Percentiles rank a stretch among this genome's conserved stretches.
Conservation (phyloP, 2,797 vertebrate species). For the Emydoidea blandingii region DNA sequence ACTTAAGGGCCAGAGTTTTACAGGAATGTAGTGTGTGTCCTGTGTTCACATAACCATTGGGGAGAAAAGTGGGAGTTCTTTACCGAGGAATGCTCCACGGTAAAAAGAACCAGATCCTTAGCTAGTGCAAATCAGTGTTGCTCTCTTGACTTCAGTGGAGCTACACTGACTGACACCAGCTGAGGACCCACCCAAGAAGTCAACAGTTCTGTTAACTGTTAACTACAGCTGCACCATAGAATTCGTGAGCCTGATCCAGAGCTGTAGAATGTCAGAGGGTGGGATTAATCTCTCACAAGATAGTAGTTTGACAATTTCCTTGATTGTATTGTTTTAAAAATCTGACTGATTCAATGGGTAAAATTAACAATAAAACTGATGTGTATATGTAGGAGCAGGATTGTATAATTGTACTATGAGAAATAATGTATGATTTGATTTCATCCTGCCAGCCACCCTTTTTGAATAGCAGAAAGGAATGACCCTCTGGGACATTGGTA, state of each 20-base stretch:
- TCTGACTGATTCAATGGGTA: background rate
- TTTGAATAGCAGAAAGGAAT: too few species aligned
- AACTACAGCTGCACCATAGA: background rate
- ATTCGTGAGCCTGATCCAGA: background rate
- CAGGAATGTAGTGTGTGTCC: background rate
- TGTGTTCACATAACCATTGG: background rate
- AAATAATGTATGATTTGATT: too few species aligned
- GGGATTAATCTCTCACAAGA: background rate
- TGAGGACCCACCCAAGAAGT: background rate
- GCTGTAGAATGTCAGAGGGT: background rate
- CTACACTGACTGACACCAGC: background rate
- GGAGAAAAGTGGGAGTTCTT: background rate
- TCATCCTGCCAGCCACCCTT: too few species aligned
- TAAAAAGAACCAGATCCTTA: background rate
- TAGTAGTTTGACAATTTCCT: background rate
- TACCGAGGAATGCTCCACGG: background rate
- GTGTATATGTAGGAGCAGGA: background rate
- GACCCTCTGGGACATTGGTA: too few species aligned
- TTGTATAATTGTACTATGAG: too few species aligned
- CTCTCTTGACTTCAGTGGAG: background rate
- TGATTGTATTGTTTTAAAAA: background rate
- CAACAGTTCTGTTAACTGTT: background rate
- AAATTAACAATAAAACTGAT: background rate
- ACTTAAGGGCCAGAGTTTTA: background rate
- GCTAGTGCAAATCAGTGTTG: rapidly evolving